A percentile compares a stretch with the other conserved stretches of the same genome.
These are phyloP conservation scores for Syngnathus acus DNA, from an alignment of 2,797 vertebrate genomes.

Conservation along the genomic window DNA sequence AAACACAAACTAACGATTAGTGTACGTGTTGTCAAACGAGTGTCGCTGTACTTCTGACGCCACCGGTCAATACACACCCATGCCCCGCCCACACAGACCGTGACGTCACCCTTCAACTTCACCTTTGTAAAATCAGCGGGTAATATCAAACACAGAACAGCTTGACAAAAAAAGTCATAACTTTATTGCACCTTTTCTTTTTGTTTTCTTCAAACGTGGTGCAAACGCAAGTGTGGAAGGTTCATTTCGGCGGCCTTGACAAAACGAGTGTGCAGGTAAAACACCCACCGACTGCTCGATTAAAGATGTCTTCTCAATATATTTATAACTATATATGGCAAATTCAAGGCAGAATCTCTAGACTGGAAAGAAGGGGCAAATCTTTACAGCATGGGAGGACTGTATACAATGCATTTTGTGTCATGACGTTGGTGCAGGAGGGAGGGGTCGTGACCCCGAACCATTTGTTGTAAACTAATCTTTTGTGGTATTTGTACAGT, in stretches of 20 bases:
- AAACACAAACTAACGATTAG: neutral
- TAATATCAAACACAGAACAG: no score
- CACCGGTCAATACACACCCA: slow-evolving; percentile 6
- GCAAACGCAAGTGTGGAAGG: neutral
- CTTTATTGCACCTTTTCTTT: slow-evolving; percentile 75
- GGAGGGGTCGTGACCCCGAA: neutral
- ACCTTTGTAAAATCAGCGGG: neutral
- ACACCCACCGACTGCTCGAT: slow-evolving; percentile 50
- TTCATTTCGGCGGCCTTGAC: neutral
- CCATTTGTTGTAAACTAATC: no score
- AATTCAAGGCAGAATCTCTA: slow-evolving; percentile 71
- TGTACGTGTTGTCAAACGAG: neutral
- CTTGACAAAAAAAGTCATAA: slow-evolving; percentile 65
- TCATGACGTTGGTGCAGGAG: neutral
- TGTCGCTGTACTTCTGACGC: neutral
- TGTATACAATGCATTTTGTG: slow-evolving; percentile 61
- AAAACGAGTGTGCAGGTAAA: slow-evolving; percentile 43
- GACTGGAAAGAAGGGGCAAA: slow-evolving; percentile 57
- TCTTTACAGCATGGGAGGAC: slow-evolving; percentile 68
- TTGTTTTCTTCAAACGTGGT: slow-evolving; percentile 15
- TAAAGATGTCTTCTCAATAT: slow-evolving; percentile 50
- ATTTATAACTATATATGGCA: slow-evolving; percentile 53
- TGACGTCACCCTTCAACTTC: slow-evolving; percentile 46
- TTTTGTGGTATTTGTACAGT: neutral
- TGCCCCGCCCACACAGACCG: slow-evolving; percentile 34